phyloP scores from a whole-genome alignment of 2,888 invertebrate genomes.

The Heliconius sara region DNA sequence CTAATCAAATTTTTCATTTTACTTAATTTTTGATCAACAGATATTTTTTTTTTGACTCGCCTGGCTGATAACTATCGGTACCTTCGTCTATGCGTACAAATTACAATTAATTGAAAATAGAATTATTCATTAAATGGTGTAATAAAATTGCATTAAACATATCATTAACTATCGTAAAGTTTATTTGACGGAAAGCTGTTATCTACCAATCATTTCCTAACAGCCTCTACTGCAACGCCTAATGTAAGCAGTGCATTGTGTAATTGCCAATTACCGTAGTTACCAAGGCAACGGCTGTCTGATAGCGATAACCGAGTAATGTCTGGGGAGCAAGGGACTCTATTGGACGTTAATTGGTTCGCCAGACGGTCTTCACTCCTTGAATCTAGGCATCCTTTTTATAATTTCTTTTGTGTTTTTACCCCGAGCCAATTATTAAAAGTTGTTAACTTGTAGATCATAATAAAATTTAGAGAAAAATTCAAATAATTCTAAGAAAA shows the following conservation, averaged over 20 bases:
- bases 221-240: slow-evolving; percentile 51
- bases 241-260: slow-evolving; percentile 58
- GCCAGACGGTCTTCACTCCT: slow-evolving; percentile 67
- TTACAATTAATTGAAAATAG: neutral
- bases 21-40: neutral
- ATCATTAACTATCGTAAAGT: slow-evolving; percentile 5
- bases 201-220: slow-evolving; percentile 43
- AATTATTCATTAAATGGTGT: neutral
- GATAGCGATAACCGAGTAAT: slow-evolving; percentile 65
- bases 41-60: too few relatives aligned
- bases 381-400: slow-evolving; percentile 53
- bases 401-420: slow-evolving; percentile 33
- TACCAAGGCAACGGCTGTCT: slow-evolving; percentile 64
- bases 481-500: neutral
- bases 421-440: slow-evolving; percentile 17
- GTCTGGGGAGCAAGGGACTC: slow-evolving; percentile 70
- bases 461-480: neutral
- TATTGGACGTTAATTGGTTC: slow-evolving; percentile 73
- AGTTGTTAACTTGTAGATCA: neutral
- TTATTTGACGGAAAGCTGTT: slow-evolving; percentile 16
- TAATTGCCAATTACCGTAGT: slow-evolving; percentile 68
- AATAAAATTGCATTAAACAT: neutral
- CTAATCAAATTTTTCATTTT: neutral
- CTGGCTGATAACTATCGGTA: neutral
- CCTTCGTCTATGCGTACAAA: neutral